These are phyloP conservation scores for Neoarius graeffei DNA, from an alignment of 2,113 vertebrate genomes.

Conservation along the genomic window DNA sequence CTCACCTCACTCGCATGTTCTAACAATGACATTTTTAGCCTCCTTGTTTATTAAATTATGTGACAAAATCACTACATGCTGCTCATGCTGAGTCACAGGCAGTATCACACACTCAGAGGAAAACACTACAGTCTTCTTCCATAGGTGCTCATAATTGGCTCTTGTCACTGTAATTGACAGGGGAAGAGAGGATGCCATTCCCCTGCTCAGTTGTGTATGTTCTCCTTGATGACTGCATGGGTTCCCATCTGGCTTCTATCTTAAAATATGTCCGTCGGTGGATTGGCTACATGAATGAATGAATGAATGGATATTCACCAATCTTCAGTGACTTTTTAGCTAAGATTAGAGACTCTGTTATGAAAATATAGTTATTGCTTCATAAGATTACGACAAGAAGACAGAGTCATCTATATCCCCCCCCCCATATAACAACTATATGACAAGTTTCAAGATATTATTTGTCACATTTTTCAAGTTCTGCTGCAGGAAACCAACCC, in stretches of 20 bases:
- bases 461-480: no score
- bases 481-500: no score
- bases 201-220: not conserved
- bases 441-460: no score
- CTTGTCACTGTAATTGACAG: not conserved
- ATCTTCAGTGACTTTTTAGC: not conserved
- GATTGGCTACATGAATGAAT: not conserved
- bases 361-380: not conserved
- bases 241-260: not conserved
- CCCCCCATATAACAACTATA: no score
- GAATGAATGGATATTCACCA: not conserved
- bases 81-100: conserved; percentile 7
- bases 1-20: not conserved
- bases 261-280: not conserved
- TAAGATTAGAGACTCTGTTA: not conserved
- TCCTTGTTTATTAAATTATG: not conserved
- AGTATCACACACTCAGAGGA: not conserved
- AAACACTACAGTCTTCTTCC: not conserved
- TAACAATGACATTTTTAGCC: not conserved
- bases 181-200: not conserved
- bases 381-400: not conserved
- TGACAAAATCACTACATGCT: not conserved
- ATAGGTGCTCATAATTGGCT: not conserved
- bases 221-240: not conserved
- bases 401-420: no score